Conservation (phyloP, 2,797 vertebrate species). For the Macroramphosus scolopax region DNA sequence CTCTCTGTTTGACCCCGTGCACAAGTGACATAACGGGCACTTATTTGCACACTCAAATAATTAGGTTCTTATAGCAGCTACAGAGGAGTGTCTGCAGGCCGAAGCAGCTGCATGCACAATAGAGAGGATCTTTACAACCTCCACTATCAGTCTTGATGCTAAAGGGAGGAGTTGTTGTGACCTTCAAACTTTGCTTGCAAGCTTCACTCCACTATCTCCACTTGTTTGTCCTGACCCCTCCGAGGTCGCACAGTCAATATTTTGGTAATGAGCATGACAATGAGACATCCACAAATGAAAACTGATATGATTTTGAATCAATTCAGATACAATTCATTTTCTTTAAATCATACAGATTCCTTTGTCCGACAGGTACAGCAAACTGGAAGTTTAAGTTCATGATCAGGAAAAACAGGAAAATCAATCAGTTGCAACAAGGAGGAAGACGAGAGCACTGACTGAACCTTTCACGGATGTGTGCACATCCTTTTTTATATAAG, state of each 20-base stretch:
- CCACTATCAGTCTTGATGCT: constrained; percentile 23
- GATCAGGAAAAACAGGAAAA: neutral
- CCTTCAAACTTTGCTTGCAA: constrained; percentile 25
- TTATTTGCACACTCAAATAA: constrained; percentile 27
- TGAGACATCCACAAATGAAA: no score
- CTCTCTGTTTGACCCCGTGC: constrained; percentile 19
- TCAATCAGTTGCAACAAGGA: neutral
- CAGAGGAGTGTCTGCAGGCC: neutral
- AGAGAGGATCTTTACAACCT: neutral
- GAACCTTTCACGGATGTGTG: neutral
- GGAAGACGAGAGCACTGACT: neutral
- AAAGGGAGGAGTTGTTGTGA: constrained; percentile 12
- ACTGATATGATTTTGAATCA: no score
- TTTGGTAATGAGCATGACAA: no score
- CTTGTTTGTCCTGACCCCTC: no score
- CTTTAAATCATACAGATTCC: no score
- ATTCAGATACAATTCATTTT: no score
- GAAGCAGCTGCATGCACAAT: neutral
- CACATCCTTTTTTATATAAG: neutral
- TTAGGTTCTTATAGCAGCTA: constrained; percentile 4
- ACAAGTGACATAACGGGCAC: constrained; percentile 9
- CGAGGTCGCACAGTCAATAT: no score
- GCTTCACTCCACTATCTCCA: no score
- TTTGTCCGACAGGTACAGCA: no score
- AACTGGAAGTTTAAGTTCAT: no score